Evolutionary conservation across 1,140 invertebrate genomes (phyloP).

Genomic region (Thereuonema tuberculata): DNA sequence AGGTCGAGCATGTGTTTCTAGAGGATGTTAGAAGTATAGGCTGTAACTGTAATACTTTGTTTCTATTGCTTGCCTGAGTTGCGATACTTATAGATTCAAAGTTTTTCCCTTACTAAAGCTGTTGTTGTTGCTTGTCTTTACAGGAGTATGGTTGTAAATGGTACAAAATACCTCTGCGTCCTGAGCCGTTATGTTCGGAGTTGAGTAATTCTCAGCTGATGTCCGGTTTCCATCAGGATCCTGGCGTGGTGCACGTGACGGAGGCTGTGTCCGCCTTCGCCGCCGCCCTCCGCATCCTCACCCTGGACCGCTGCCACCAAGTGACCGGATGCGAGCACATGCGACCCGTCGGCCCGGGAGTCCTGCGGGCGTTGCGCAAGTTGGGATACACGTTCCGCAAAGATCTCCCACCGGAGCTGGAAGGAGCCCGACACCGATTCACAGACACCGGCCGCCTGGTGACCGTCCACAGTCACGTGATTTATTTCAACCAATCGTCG

Average conservation of each 20-base stretch:
- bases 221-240: conserved; percentile 15
- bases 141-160: too few species aligned
- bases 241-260: conserved; percentile 18
- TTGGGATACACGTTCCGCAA: conserved; percentile 12
- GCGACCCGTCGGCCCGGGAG: conserved; percentile 17
- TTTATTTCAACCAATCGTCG: conserved; percentile 17
- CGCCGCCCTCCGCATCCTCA: conserved; percentile 22
- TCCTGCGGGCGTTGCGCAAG: conserved; percentile 11
- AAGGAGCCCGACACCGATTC: conserved; percentile 18
- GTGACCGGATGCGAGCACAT: conserved; percentile 11
- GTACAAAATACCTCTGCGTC: too few species aligned
- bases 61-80: too few species aligned
- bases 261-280: conserved; percentile 27
- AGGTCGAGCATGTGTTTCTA: too few species aligned
- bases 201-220: too few species aligned
- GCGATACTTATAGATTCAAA: too few species aligned
- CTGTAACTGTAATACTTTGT: too few species aligned
- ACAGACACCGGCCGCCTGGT: conserved; percentile 14
- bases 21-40: too few species aligned
- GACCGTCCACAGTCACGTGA: conserved; percentile 17
- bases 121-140: too few species aligned
- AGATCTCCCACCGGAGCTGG: conserved; percentile 18
- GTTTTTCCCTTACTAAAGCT: too few species aligned
- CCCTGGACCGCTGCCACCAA: conserved; percentile 21
- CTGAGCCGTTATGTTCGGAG: too few species aligned